Evolutionary conservation across 2,888 invertebrate genomes (phyloP).

Genomic region (Lithophane socia): DNA sequence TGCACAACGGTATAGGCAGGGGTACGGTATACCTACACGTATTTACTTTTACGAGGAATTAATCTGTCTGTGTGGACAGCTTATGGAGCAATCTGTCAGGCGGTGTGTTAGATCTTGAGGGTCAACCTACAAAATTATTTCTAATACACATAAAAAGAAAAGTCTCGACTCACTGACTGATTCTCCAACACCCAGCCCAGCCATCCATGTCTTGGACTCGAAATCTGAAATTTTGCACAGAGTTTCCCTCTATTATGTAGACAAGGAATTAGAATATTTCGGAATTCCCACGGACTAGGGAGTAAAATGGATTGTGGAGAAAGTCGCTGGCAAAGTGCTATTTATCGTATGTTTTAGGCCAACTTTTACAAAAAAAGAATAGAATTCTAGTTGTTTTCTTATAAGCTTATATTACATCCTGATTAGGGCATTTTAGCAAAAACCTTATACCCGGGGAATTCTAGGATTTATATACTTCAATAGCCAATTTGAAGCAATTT

Average conservation of each 20-base stretch:
- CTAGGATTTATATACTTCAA: neutral
- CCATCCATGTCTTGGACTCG: too few species aligned
- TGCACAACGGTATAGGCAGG: slow-evolving; percentile 24
- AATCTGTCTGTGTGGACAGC: neutral
- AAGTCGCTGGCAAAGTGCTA: too few species aligned
- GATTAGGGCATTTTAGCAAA: too few species aligned
- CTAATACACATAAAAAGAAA: neutral
- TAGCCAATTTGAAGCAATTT: neutral
- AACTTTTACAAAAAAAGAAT: too few species aligned
- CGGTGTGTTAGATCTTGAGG: neutral
- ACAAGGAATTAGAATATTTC: neutral
- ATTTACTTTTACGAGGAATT: slow-evolving; percentile 6
- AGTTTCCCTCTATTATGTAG: neutral
- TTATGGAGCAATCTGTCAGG: neutral
- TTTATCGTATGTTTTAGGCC: too few species aligned
- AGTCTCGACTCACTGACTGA: neutral
- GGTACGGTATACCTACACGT: slow-evolving; percentile 3
- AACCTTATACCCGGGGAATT: too few species aligned
- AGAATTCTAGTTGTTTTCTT: too few species aligned
- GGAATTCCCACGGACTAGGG: neutral
- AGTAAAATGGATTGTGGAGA: neutral
- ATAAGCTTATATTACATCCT: too few species aligned
- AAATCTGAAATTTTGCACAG: neutral
- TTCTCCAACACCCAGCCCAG: neutral
- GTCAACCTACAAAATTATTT: neutral